Conservation (phyloP, 37 sponge, comb jelly and placozoan species). For the Crambe crambe region DNA sequence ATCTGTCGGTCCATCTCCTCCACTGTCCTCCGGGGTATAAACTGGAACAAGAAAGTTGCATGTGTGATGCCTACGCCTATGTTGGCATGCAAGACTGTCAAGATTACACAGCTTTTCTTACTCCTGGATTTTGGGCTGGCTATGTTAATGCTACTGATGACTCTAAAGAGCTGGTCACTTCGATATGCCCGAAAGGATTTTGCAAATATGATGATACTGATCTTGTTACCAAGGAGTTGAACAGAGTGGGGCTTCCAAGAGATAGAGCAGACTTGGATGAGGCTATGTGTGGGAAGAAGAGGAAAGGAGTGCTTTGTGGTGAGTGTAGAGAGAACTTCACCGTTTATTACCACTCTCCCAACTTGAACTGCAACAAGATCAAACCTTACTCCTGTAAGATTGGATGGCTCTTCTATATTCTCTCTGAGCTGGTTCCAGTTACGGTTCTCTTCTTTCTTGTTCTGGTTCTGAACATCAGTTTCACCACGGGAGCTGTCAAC, state of each 20-base stretch:
- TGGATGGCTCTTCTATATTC: constrained; percentile 36
- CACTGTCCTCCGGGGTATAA: constrained; percentile 52
- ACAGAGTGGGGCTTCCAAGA: neutral
- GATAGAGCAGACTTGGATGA: neutral
- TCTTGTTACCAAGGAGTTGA: neutral
- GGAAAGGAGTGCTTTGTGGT: constrained; percentile 32
- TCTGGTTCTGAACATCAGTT: constrained; percentile 24
- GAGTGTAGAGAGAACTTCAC: constrained; percentile 5
- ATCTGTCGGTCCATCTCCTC: neutral
- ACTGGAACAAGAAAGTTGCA: neutral
- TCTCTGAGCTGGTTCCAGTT: constrained; percentile 51
- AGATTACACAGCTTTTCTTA: neutral
- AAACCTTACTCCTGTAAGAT: neutral
- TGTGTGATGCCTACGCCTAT: neutral
- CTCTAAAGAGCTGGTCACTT: constrained; percentile 12
- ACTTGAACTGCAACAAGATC: neutral
- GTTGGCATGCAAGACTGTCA: neutral
- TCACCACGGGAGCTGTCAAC: constrained; percentile 46
- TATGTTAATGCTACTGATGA: neutral
- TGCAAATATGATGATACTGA: constrained; percentile 1
- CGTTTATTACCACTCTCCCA: constrained; percentile 32
- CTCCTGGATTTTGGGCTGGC: constrained; percentile 42
- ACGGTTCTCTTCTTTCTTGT: constrained; percentile 21
- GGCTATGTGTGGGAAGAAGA: constrained; percentile 2
- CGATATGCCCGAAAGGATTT: constrained; percentile 17